These are phyloP conservation scores for Dione juno DNA, from an alignment of 2,888 invertebrate genomes.

Conservation along the genomic window DNA sequence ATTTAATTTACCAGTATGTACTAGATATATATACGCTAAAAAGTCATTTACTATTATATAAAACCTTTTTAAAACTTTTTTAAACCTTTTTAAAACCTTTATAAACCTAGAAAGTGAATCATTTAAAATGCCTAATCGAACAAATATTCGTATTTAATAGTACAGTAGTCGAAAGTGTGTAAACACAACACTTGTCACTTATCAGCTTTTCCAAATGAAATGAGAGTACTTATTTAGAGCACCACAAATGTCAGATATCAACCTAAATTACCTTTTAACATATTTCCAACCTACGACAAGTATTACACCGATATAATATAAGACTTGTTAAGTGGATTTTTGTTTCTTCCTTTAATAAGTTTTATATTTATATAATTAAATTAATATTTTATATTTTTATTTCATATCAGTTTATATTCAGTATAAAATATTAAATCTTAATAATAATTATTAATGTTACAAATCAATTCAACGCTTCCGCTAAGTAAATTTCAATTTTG, in stretches of 20 bases:
- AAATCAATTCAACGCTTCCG: conserved; percentile 22
- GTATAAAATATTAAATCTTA: not conserved
- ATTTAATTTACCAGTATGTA: too few species aligned
- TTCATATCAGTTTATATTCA: too few species aligned
- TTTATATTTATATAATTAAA: too few species aligned
- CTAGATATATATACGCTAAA: too few species aligned
- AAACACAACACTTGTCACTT: conserved; percentile 17
- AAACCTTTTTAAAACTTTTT: too few species aligned
- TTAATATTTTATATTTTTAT: too few species aligned
- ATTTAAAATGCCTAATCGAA: not conserved
- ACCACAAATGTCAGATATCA: conserved; percentile 33
- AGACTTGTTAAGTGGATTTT: conserved; percentile 16
- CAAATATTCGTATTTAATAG: not conserved
- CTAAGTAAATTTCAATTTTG: conserved; percentile 32
- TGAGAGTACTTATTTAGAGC: conserved; percentile 31
- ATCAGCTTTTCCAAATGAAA: conserved; percentile 24
- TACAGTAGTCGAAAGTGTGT: conserved; percentile 7
- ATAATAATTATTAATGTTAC: not conserved
- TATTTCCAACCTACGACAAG: conserved; percentile 13
- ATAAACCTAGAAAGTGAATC: too few species aligned
- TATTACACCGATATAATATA: conserved; percentile 22
- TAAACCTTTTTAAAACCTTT: too few species aligned
- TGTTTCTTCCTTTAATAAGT: too few species aligned
- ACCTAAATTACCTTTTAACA: conserved; percentile 32
- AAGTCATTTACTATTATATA: too few species aligned